Percentiles rank a stretch among this genome's conserved stretches.
Evolutionary conservation across 1,140 invertebrate species (phyloP).

Genomic region (Coelopa frigida): DNA sequence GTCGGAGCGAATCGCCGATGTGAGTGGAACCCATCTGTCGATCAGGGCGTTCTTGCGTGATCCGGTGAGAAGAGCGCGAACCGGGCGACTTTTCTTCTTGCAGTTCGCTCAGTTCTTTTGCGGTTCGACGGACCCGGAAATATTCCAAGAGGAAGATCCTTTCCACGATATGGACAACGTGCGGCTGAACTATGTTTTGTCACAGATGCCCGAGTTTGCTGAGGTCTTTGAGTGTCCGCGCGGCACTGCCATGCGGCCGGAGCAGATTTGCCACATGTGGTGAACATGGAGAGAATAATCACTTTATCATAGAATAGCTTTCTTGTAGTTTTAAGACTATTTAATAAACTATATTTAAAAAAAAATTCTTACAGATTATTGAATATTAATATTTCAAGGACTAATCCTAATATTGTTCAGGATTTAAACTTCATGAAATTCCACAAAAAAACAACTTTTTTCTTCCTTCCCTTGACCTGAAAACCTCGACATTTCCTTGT

Average conservation of each 20-base stretch:
- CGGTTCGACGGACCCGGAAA: background rate
- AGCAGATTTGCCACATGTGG: slow-evolving; percentile 5
- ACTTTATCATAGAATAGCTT: too few relatives aligned
- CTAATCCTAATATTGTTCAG: too few relatives aligned
- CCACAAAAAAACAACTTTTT: too few relatives aligned
- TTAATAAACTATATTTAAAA: too few relatives aligned
- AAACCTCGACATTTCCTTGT: too few relatives aligned
- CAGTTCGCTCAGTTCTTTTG: slow-evolving; percentile 40
- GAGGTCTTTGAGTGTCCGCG: slow-evolving; percentile 60
- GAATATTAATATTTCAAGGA: too few relatives aligned
- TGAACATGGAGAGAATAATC: too few relatives aligned
- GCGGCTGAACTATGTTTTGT: slow-evolving; percentile 68
- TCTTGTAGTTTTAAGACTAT: too few relatives aligned
- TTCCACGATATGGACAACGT: slow-evolving; percentile 77
- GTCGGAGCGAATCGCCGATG: slow-evolving; percentile 20
- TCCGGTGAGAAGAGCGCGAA: background rate
- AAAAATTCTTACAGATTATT: too few relatives aligned
- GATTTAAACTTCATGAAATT: too few relatives aligned
- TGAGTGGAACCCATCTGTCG: slow-evolving; percentile 33
- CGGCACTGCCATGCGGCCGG: slow-evolving; percentile 73
- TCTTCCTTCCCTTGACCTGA: too few relatives aligned
- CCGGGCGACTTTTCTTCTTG: slow-evolving; percentile 24
- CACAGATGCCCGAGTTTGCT: slow-evolving; percentile 75
- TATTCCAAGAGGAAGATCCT: slow-evolving; percentile 38
- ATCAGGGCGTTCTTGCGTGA: slow-evolving; percentile 5